Evolutionary conservation across 2,113 vertebrate genomes (phyloP).

Genomic region (Sinosuthora webbiana): DNA sequence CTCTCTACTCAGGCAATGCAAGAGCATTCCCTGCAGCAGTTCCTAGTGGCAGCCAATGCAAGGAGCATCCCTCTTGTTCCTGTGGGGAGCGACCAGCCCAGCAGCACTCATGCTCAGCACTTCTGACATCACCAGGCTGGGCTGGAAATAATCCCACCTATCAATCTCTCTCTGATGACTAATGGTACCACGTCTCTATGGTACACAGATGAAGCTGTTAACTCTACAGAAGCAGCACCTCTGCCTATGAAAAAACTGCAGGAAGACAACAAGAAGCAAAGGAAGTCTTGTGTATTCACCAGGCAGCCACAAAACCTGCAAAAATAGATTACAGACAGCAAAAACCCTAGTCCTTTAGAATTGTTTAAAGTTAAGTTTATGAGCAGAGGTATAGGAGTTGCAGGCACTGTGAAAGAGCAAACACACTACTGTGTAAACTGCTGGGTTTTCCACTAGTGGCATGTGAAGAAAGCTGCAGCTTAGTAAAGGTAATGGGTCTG

Average conservation of each 20-base stretch:
- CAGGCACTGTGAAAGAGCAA: background rate
- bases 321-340: background rate
- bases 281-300: background rate
- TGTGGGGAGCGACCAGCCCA: background rate
- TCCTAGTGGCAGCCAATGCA: background rate
- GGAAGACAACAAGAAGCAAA: background rate
- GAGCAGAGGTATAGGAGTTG: background rate
- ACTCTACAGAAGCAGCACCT: background rate
- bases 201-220: background rate
- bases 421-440: background rate
- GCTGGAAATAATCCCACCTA: background rate
- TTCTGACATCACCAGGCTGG: background rate
- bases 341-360: background rate
- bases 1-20: rapidly evolving
- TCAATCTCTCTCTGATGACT: background rate
- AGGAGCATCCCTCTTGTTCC: background rate
- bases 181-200: rapidly evolving
- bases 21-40: rapidly evolving
- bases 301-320: background rate
- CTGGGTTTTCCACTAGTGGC: background rate
- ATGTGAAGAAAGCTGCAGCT: background rate
- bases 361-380: background rate
- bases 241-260: background rate
- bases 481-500: background rate
- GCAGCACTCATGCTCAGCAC: background rate